Conservation (phyloP, 1,140 invertebrate species). For the Venturia canescens region DNA sequence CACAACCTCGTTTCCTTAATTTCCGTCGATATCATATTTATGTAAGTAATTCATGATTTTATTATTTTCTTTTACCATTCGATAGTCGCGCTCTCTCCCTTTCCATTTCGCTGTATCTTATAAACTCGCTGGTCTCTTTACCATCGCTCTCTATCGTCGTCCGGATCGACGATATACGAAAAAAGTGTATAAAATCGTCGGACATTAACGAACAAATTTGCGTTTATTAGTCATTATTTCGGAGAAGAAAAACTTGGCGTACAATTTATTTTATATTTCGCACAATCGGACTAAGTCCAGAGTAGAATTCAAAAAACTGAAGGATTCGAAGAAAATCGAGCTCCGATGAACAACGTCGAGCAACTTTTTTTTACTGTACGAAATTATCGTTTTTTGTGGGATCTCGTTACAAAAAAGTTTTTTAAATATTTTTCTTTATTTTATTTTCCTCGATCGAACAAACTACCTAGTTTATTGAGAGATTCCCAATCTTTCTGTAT, state of each 20-base stretch:
- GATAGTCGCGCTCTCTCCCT: constrained; percentile 7
- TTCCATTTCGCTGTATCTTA: not conserved
- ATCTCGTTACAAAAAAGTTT: too few relatives aligned
- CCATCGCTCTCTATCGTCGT: not conserved
- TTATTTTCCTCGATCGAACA: not conserved
- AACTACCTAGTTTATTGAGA: not conserved
- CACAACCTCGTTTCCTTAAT: constrained; percentile 58
- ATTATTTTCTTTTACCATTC: constrained; percentile 11
- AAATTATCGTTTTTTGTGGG: not conserved
- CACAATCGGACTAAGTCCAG: not conserved
- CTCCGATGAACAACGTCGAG: not conserved
- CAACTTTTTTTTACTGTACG: too few relatives aligned
- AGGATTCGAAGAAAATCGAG: not conserved
- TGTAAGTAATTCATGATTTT: constrained; percentile 59
- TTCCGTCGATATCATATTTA: constrained; percentile 57
- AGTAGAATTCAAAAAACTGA: not conserved
- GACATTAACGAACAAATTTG: not conserved
- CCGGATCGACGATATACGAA: not conserved
- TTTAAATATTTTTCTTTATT: not conserved
- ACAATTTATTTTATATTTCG: not conserved
- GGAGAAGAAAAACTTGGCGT: not conserved
- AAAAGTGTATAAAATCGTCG: not conserved
- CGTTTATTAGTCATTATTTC: not conserved
- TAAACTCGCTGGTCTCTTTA: not conserved
- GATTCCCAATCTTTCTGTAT: not conserved